Evolutionary conservation across 2,113 vertebrate species (phyloP), one percentile per base, ranked within the genome.

Genomic region (Siniperca chuatsi): DNA sequence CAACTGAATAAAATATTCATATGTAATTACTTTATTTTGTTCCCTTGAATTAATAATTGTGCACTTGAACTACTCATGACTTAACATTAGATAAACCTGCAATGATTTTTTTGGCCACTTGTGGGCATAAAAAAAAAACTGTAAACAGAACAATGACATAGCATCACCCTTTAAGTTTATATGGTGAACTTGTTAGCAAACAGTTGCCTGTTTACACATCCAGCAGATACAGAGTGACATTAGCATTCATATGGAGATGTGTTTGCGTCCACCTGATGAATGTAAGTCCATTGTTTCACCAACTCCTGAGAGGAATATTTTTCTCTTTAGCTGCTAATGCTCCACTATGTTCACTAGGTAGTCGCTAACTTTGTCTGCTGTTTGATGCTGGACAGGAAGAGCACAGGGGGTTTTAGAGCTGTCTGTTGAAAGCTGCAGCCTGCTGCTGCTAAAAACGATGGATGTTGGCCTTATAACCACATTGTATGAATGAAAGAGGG

Each of bases 1-100:
- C 48, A 29, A 15, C 57, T 52, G 20, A 73, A 83, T 74, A 64
- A 83, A 80, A 77, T 60, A 86, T 76, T 72, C 29, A 64, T 29
- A 58, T 68, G 55, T 40, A 57, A 77, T 83, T 83, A 71, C 52
- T 52, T 42, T 79, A 20, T 76, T 72, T 40, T 61, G 29, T 35
- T 64, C 33, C 68, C 48, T 57, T 82, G 42, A 79, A 70, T 72
- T 79, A 78, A 70, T 69, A 72, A 50, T 20, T 25, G 20, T 61
- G 35, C 54, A 52, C 57, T 61, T 73, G 60, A 81, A 81, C 72
- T 52, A 77, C 7, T 55, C 13, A 21, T 46, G 20, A 1, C 10
- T 42, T 67, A 21, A 75, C 46, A 77, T 68, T 16, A 55, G 44
- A 62, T 67, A 54, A 73, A 74, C 13, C 15, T 40, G 44, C 33